phyloP scores from a whole-genome alignment of 1,140 invertebrate species.

The Drosophila bifasciata region DNA sequence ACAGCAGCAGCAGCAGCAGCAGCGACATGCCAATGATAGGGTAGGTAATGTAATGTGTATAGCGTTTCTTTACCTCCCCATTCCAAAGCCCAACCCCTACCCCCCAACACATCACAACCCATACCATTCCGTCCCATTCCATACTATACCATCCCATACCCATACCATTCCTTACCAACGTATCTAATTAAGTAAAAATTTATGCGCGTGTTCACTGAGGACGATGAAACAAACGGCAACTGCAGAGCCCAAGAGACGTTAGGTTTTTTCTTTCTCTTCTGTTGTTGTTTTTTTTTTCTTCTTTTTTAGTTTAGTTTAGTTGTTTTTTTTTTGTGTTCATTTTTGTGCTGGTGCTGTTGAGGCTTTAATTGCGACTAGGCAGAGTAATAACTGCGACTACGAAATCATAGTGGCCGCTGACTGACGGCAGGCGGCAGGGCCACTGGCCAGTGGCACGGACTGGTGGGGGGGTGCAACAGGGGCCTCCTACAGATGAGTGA shows the following conservation, averaged over 20 bases:
- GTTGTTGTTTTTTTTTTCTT: slow-evolving; percentile 18
- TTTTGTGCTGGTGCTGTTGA: slow-evolving; percentile 47
- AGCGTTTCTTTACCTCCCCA: slow-evolving; percentile 4
- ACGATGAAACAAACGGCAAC: slow-evolving; percentile 78
- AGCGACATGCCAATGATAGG: slow-evolving; percentile 53
- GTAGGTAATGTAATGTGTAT: slow-evolving; percentile 24
- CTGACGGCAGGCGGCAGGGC: slow-evolving; percentile 26
- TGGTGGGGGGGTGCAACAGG: neutral
- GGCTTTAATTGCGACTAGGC: slow-evolving; percentile 67
- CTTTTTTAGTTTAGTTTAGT: neutral
- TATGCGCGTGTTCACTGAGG: slow-evolving; percentile 79
- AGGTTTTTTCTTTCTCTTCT: slow-evolving; percentile 46
- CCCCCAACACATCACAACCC: neutral
- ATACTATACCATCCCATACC: too few species aligned
- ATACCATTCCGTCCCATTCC: neutral
- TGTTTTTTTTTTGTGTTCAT: slow-evolving; percentile 12
- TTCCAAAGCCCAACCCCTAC: slow-evolving; percentile 19
- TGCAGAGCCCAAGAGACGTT: slow-evolving; percentile 65
- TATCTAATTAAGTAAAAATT: slow-evolving; percentile 79
- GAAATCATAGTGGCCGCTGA: slow-evolving; percentile 50
- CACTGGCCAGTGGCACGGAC: neutral
- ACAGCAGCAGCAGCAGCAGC: too few species aligned
- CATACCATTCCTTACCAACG: slow-evolving; percentile 14
- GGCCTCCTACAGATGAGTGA: slow-evolving; percentile 49
- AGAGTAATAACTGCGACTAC: slow-evolving; percentile 71